These are phyloP conservation scores for Motacilla tschutschensis DNA, from an alignment of 2,113 vertebrate species.

Conservation along the genomic window DNA sequence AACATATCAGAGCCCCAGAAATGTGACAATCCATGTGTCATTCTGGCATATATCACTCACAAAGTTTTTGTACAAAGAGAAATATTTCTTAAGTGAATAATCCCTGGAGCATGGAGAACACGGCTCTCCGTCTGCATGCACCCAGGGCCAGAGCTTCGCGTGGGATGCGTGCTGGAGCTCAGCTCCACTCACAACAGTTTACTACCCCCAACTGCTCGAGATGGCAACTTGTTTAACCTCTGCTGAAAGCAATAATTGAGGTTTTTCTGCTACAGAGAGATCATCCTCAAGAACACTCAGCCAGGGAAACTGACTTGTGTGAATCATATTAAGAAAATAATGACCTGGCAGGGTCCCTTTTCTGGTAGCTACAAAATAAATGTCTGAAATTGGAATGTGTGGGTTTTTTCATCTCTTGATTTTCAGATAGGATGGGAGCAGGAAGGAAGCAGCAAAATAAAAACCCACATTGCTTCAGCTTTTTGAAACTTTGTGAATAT, in stretches of 20 bases:
- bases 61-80: neutral
- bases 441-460: neutral
- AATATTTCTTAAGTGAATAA: neutral
- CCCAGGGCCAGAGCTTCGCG: neutral
- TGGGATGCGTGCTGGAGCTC: neutral
- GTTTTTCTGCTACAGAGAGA: neutral
- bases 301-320: neutral
- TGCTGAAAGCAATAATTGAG: neutral
- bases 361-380: neutral
- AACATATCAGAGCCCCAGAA: neutral
- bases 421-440: neutral
- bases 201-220: neutral
- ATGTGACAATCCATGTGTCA: neutral
- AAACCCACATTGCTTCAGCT: neutral
- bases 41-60: neutral
- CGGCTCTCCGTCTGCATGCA: rapidly evolving
- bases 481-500: neutral
- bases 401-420: neutral
- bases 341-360: neutral
- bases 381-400: neutral
- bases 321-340: neutral
- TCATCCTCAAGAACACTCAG: neutral
- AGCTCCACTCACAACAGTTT: neutral
- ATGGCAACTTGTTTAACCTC: neutral
- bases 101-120: neutral